Evolutionary conservation across 2,888 invertebrate genomes (phyloP).

Genomic region (Mycogona germanica): DNA sequence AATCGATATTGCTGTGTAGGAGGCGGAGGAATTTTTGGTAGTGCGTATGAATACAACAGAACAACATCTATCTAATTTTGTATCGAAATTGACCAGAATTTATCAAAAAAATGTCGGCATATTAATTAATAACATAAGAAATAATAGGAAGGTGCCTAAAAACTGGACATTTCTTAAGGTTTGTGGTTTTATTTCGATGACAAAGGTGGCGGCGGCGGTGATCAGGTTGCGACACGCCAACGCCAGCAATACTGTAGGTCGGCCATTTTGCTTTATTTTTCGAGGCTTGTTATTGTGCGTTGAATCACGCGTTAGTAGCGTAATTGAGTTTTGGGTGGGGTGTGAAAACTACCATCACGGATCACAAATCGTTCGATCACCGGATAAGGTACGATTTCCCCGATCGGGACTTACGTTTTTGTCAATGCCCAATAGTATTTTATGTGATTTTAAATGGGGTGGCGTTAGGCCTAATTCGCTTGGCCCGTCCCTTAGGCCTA

Average conservation of each 20-base stretch:
- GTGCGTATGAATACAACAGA: slow-evolving; percentile 8
- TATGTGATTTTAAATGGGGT: neutral
- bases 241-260: neutral
- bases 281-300: slow-evolving; percentile 11
- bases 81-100: too few relatives aligned
- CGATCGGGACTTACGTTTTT: too few relatives aligned
- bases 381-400: neutral
- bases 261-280: slow-evolving; percentile 15
- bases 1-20: slow-evolving; percentile 3
- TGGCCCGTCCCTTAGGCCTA: slow-evolving; percentile 9
- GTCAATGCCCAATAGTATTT: slow-evolving; percentile 3
- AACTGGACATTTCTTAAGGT: too few relatives aligned
- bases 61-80: too few relatives aligned
- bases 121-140: neutral
- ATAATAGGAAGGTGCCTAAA: neutral
- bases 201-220: slow-evolving; percentile 7
- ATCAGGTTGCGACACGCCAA: neutral
- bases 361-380: neutral
- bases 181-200: slow-evolving; percentile 5
- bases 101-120: too few relatives aligned
- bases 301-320: neutral
- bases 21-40: slow-evolving; percentile 6
- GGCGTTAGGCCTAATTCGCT: too few relatives aligned
- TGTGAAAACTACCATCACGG: neutral
- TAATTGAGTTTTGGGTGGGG: neutral